phyloP scores from a whole-genome alignment of 2,888 invertebrate species.

The Clistopyga incitator region DNA sequence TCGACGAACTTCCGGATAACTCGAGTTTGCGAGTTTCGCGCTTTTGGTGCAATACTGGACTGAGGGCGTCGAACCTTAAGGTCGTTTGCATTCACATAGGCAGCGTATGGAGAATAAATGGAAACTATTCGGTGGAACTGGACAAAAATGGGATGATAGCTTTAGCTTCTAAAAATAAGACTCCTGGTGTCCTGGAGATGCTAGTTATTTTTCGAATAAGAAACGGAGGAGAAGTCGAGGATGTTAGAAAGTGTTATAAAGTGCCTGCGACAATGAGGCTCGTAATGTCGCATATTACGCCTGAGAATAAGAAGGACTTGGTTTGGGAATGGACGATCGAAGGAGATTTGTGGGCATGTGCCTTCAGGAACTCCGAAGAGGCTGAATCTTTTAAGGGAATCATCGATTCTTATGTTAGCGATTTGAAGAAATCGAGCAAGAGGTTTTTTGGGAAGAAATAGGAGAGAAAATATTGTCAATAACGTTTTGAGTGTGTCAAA shows the following conservation, averaged over 20 bases:
- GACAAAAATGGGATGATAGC: conserved; percentile 19
- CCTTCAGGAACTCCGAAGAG: background rate
- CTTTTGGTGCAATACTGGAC: conserved; percentile 1
- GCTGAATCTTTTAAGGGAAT: background rate
- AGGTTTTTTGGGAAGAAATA: background rate
- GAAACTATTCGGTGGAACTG: conserved; percentile 1
- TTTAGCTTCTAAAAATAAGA: background rate
- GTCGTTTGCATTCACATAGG: background rate
- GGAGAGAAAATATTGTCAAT: background rate
- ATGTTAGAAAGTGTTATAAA: conserved; percentile 15
- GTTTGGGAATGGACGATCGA: conserved; percentile 16
- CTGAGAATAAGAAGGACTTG: conserved; percentile 13
- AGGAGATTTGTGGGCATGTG: conserved; percentile 2
- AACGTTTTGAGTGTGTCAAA: no score
- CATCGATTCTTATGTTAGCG: background rate
- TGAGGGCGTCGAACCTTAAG: background rate
- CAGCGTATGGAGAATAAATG: conserved; percentile 23
- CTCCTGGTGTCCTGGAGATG: background rate
- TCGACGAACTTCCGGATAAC: background rate
- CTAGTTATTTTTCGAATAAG: background rate
- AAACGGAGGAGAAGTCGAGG: background rate
- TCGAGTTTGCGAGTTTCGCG: background rate
- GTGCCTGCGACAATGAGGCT: background rate
- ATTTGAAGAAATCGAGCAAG: conserved; percentile 14
- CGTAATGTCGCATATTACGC: conserved; percentile 7